Conservation (phyloP, 2,113 vertebrate genomes). For the Falcunculus frontatus region DNA sequence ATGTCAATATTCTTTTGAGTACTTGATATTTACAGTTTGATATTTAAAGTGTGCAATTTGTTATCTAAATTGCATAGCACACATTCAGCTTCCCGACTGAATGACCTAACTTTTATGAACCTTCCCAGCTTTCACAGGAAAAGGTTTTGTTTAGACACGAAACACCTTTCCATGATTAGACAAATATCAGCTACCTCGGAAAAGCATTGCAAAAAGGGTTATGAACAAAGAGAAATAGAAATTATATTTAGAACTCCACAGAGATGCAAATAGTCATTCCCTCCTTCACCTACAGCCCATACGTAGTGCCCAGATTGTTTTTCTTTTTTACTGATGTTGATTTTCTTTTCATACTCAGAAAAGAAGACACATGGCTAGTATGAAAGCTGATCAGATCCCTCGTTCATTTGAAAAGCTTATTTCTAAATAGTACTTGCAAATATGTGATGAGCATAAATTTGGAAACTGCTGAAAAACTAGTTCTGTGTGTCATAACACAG, state of each 20-base stretch:
- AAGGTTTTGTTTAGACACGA: slow-evolving; percentile 64
- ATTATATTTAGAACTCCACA: slow-evolving; percentile 28
- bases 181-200: slow-evolving; percentile 49
- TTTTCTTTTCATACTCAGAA: slow-evolving; percentile 32
- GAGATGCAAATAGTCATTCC: slow-evolving; percentile 38
- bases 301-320: background rate
- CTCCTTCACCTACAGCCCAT: slow-evolving; percentile 13
- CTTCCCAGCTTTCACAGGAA: slow-evolving; percentile 52
- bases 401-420: slow-evolving; percentile 72
- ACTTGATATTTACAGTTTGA: slow-evolving; percentile 65
- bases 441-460: slow-evolving; percentile 65
- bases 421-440: slow-evolving; percentile 74
- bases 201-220: slow-evolving; percentile 17
- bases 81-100: slow-evolving; percentile 13
- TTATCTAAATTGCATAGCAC: slow-evolving; percentile 58
- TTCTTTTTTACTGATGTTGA: slow-evolving; percentile 53
- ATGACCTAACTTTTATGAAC: slow-evolving; percentile 48
- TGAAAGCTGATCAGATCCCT: slow-evolving; percentile 62
- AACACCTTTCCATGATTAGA: slow-evolving; percentile 58
- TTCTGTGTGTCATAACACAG: slow-evolving; percentile 68
- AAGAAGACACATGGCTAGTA: slow-evolving; percentile 47
- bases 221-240: slow-evolving; percentile 47
- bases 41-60: slow-evolving; percentile 61
- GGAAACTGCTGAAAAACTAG: slow-evolving; percentile 69
- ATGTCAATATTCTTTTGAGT: slow-evolving; percentile 59